Evolutionary conservation across 2,113 vertebrate species (phyloP).

Genomic region (Myocastor coypus): DNA sequence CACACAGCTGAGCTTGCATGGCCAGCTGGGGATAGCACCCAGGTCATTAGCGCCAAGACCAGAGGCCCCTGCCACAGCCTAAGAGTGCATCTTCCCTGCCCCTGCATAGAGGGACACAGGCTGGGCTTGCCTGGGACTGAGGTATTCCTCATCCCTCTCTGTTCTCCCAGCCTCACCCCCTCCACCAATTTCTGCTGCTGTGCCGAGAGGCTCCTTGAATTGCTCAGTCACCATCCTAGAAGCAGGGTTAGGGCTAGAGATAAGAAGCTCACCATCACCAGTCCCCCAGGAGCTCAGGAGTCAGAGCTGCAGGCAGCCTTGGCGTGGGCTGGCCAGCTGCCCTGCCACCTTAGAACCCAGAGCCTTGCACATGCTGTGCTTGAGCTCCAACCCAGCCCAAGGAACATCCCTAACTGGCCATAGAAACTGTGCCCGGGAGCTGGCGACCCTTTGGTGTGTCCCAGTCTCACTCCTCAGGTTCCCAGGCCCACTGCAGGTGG

Average conservation of each 20-base stretch:
- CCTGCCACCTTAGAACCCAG: neutral
- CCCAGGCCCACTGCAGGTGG: neutral
- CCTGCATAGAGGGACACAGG: neutral
- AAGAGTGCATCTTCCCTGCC: neutral
- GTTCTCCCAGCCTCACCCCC: neutral
- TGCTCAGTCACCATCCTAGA: slow-evolving; percentile 8
- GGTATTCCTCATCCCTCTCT: neutral
- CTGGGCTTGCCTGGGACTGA: neutral
- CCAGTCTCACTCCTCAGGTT: neutral
- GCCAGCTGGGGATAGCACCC: neutral
- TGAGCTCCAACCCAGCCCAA: neutral
- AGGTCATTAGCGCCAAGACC: neutral
- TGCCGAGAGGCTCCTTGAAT: neutral
- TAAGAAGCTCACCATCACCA: neutral
- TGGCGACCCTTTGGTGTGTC: neutral
- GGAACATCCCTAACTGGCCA: neutral
- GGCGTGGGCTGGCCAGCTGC: neutral
- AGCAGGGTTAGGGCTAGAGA: neutral
- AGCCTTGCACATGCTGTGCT: neutral
- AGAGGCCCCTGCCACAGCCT: neutral
- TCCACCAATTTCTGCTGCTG: neutral
- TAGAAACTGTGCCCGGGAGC: neutral
- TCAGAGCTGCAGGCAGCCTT: neutral
- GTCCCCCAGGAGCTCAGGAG: neutral
- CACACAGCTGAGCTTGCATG: neutral